These are phyloP conservation scores for Oryzias celebensis DNA, from an alignment of 2,113 vertebrate genomes.

Conservation along the genomic window DNA sequence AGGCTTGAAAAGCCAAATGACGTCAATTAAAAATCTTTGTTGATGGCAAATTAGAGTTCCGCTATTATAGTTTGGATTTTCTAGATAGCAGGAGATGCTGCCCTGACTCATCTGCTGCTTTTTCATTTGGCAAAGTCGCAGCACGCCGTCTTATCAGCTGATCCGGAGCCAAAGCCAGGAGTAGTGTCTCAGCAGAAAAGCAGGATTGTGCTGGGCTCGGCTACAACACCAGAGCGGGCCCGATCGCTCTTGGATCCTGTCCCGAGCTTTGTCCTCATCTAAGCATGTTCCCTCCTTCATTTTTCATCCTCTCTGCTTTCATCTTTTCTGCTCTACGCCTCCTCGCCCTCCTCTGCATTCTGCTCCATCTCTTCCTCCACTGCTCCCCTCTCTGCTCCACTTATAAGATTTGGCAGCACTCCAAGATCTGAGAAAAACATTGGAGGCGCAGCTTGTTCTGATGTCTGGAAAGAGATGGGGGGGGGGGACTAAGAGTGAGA, in stretches of 20 bases:
- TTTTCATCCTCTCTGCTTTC: constrained; percentile 64
- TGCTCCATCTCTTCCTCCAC: constrained; percentile 56
- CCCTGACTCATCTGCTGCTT: constrained; percentile 45
- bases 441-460: constrained; percentile 81
- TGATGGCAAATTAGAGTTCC: neutral
- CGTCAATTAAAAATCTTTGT: neutral
- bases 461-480: constrained; percentile 76
- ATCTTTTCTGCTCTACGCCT: constrained; percentile 66
- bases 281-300: constrained; percentile 60
- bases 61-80: constrained; percentile 21
- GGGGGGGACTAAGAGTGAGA: constrained; percentile 62
- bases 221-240: constrained; percentile 54
- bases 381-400: constrained; percentile 68
- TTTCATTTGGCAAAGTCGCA: constrained; percentile 61
- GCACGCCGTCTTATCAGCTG: constrained; percentile 73
- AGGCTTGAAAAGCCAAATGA: constrained; percentile 3
- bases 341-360: constrained; percentile 61
- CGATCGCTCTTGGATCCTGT: constrained; percentile 61
- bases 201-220: constrained; percentile 59
- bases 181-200: constrained; percentile 71
- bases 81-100: constrained; percentile 33
- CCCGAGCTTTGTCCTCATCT: constrained; percentile 66
- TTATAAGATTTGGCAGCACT: constrained; percentile 82
- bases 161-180: constrained; percentile 62
- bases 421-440: constrained; percentile 81